Evolutionary conservation across 2,113 vertebrate genomes (phyloP), one percentile per base, ranked within the genome.

Genomic region (Gulo gulo): DNA sequence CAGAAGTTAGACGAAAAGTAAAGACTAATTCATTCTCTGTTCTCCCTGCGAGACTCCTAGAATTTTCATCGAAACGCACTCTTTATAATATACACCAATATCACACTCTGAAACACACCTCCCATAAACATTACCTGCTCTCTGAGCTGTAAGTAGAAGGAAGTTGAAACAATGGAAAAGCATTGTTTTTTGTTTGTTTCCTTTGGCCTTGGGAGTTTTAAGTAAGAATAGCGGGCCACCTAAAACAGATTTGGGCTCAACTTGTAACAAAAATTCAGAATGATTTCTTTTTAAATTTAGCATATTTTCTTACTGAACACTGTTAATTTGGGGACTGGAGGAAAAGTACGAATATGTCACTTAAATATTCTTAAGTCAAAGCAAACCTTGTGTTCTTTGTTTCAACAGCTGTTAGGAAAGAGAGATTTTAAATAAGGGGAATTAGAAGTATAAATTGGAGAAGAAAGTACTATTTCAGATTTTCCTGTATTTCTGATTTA

Each of bases 321-420:
- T 21, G 26, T 93, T 86, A 79, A 89, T 92, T 96, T 86, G 92
- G 42, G 52, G 42, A 36, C 10, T 45, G 9, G 14, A 88, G n/a
- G 11, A 16, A n/a, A 84, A 78, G 80, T 94, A 36, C 18, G 6
- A 84, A 57, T 88, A 45, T 84, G n/a, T 73, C 45, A 93, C 9
- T 55, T 96, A 79, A 81, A 88, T 91, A 82, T 71, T 47, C 7
- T 31, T 94, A 18, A 94, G 57, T 93, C 47, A 73, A 94, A 98
- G 45, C 1, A 74, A 95, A 8, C 23, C 7, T 26, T 36, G 36
- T 86, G 8, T 12, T 57, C 11, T 63, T 65, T 96, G 45, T 59
- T 88, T 89, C 50, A 88, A 65, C 82, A 79, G 61, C 71, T 85
- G 4, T 92, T 84, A 74, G 6, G 61, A 91, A 24, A 79, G 1